Conservation (phyloP, 2,797 vertebrate species). For the Xerus rutilus region DNA sequence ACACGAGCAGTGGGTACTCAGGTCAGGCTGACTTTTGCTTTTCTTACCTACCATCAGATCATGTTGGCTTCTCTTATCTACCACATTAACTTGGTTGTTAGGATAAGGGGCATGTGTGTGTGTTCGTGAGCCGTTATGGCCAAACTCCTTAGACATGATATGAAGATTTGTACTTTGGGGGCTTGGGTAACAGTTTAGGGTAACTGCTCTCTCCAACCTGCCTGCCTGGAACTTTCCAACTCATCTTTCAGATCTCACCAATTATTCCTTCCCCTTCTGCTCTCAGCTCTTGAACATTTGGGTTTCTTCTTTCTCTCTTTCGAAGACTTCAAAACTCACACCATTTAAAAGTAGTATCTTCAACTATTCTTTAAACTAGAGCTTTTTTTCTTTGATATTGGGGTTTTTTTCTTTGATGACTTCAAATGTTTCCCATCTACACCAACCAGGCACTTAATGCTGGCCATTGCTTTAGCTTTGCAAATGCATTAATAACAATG, state of each 20-base stretch:
- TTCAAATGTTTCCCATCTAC: slow-evolving; percentile 79
- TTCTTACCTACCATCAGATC: not conserved
- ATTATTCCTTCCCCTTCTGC: slow-evolving; percentile 36
- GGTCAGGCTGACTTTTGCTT: not conserved
- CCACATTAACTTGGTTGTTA: not conserved
- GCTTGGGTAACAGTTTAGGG: slow-evolving; percentile 65
- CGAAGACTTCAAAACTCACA: slow-evolving; percentile 84
- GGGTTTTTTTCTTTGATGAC: slow-evolving; percentile 82
- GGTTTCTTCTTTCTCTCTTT: slow-evolving; percentile 79
- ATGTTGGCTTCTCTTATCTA: not conserved
- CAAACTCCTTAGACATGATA: not conserved
- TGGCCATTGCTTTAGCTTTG: slow-evolving; percentile 79
- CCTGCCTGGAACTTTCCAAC: slow-evolving; percentile 71
- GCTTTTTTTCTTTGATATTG: slow-evolving; percentile 81
- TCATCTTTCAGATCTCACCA: slow-evolving; percentile 72
- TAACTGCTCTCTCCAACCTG: slow-evolving; percentile 54
- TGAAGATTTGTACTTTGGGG: slow-evolving; percentile 9
- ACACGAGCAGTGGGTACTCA: not conserved
- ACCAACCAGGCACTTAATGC: slow-evolving; percentile 78
- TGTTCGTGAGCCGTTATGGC: not conserved
- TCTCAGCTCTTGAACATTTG: slow-evolving; percentile 75
- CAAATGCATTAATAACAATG: slow-evolving; percentile 70
- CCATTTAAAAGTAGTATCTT: slow-evolving; percentile 81
- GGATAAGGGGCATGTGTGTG: not conserved
- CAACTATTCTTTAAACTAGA: slow-evolving; percentile 64